Percentiles rank a stretch among this genome's conserved stretches.
Conservation (phyloP, 2,888 invertebrate species). For the Hydropsyche betteni region DNA sequence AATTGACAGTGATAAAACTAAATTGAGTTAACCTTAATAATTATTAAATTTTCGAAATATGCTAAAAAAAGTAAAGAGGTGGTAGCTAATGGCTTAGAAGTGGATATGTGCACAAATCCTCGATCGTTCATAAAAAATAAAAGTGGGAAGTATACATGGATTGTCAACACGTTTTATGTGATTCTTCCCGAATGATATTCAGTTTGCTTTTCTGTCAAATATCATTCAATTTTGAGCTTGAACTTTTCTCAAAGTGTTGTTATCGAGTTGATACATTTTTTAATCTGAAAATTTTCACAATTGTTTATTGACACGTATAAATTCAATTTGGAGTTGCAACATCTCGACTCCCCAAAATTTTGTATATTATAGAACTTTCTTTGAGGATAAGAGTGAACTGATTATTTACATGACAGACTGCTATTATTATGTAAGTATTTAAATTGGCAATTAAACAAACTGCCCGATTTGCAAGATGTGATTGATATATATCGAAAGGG, state of each 20-base stretch:
- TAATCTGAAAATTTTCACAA: no score
- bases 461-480: slow-evolving; percentile 1
- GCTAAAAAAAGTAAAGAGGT: not conserved
- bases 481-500: not conserved
- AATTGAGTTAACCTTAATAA: slow-evolving; percentile 2
- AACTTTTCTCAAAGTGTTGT: slow-evolving; percentile 25
- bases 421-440: slow-evolving; percentile 28
- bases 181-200: slow-evolving; percentile 11
- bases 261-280: not conserved
- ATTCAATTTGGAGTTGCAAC: no score
- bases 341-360: not conserved
- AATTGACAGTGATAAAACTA: slow-evolving; percentile 11
- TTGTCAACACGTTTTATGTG: not conserved
- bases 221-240: slow-evolving; percentile 13
- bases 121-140: not conserved
- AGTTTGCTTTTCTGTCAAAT: slow-evolving; percentile 5
- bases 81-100: not conserved
- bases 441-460: slow-evolving; percentile 22
- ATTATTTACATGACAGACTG: slow-evolving; percentile 31
- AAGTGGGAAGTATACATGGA: slow-evolving; percentile 4
- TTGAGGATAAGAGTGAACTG: slow-evolving; percentile 20
- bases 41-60: not conserved
- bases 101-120: slow-evolving; percentile 17
- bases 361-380: slow-evolving; percentile 11
- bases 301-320: no score